These are phyloP conservation scores for Oscarella lobularis DNA, from an alignment of 37 sponge, comb jelly and placozoan genomes.

Conservation along the genomic window DNA sequence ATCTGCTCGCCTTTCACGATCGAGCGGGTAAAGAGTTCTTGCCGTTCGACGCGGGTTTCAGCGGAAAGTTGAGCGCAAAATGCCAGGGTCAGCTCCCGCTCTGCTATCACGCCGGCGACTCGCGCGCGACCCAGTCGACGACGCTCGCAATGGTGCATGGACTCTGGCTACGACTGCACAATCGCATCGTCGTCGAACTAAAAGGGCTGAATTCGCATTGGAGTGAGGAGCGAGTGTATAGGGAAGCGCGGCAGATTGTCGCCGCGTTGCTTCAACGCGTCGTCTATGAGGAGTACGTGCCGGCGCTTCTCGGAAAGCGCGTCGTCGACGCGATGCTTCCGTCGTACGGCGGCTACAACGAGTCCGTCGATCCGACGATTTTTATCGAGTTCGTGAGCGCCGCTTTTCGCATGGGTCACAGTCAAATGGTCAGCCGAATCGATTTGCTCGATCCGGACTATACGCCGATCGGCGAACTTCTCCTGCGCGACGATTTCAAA, in stretches of 20 bases:
- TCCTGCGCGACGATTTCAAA: constrained; percentile 51
- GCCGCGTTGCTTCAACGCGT: constrained; percentile 8
- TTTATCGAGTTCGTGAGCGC: constrained; percentile 62
- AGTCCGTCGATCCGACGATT: constrained; percentile 35
- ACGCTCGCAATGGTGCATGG: not conserved
- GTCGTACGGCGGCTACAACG: constrained; percentile 34
- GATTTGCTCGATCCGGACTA: constrained; percentile 26
- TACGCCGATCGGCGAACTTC: constrained; percentile 24
- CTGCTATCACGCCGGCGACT: not conserved
- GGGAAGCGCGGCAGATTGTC: constrained; percentile 7
- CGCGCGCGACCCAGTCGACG: not conserved
- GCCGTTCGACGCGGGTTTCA: not conserved
- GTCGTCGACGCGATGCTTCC: not conserved
- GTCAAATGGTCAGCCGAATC: constrained; percentile 41
- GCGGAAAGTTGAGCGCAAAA: not conserved
- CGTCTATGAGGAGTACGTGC: constrained; percentile 13
- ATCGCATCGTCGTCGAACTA: not conserved
- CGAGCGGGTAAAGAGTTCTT: no score
- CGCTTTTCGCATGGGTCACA: constrained; percentile 79
- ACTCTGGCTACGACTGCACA: not conserved
- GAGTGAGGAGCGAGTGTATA: not conserved
- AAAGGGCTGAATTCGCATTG: not conserved
- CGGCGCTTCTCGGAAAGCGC: constrained; percentile 11
- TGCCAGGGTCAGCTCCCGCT: not conserved
- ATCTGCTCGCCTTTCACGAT: not conserved